Conservation (phyloP, 2,888 invertebrate species). For the Pristionchus exspectatus region DNA sequence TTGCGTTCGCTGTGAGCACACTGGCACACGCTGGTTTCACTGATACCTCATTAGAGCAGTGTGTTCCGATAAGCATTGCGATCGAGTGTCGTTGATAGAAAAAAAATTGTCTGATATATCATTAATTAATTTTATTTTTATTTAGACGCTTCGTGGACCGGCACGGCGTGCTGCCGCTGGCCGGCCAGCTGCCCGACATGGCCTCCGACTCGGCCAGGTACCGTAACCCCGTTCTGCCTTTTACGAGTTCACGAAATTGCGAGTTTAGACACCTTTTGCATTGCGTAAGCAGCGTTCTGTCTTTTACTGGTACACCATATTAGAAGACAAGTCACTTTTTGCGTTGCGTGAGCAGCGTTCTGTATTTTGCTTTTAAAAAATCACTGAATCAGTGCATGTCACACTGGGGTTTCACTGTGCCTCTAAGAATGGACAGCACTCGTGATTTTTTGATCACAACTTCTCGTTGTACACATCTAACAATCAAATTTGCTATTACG, state of each 20-base stretch:
- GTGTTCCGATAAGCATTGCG: too few relatives aligned
- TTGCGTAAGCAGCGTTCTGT: not conserved
- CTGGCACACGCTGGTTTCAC: too few relatives aligned
- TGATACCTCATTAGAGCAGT: too few relatives aligned
- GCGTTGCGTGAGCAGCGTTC: not conserved
- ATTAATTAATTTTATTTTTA: not conserved
- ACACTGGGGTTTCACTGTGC: not conserved
- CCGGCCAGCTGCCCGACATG: conserved; percentile 78
- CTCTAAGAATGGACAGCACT: not conserved
- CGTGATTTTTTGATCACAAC: not conserved
- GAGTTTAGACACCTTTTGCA: not conserved
- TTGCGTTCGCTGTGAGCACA: too few relatives aligned
- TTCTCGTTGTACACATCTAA: not conserved
- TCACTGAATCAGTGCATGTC: not conserved
- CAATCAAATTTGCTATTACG: not conserved
- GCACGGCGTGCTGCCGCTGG: conserved; percentile 72
- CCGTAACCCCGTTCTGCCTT: conserved; percentile 37
- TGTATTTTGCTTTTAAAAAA: not conserved
- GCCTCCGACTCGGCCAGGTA: conserved; percentile 72
- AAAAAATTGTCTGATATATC: not conserved
- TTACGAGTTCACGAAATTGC: not conserved
- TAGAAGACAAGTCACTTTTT: not conserved
- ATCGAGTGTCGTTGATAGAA: too few relatives aligned
- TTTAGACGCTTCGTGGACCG: conserved; percentile 66
- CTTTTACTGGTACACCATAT: too few relatives aligned